Conservation (phyloP, 1,140 invertebrate genomes). For the Ephestia elutella region DNA sequence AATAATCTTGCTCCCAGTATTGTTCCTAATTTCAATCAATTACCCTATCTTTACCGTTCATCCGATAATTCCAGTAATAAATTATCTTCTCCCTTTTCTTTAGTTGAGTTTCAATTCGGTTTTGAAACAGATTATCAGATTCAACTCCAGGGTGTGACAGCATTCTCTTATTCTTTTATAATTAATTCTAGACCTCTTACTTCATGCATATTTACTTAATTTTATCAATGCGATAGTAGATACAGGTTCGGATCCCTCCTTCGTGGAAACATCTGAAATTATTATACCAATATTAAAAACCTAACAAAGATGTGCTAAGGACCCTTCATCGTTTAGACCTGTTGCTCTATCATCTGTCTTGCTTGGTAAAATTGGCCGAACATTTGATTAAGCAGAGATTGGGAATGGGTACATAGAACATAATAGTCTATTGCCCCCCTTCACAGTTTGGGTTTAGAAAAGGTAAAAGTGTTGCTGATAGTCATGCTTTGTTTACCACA, state of each 20-base stretch:
- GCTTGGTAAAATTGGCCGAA: constrained; percentile 2
- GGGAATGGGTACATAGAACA: constrained; percentile 20
- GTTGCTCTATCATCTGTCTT: constrained; percentile 8
- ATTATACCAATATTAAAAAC: constrained; percentile 11
- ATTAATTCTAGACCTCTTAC: constrained; percentile 8
- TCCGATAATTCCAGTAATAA: background rate
- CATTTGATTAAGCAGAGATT: constrained; percentile 15
- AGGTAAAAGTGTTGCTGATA: constrained; percentile 8
- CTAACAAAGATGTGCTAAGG: background rate
- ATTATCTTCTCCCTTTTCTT: constrained; percentile 15
- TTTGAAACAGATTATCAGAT: constrained; percentile 13
- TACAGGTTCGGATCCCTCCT: constrained; percentile 6
- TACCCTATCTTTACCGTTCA: background rate
- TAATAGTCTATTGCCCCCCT: constrained; percentile 9
- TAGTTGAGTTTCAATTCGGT: constrained; percentile 14
- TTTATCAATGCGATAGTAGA: constrained; percentile 9
- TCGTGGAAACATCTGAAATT: constrained; percentile 12
- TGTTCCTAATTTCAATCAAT: constrained; percentile 6
- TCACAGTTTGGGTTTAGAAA: constrained; percentile 16
- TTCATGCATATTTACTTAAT: constrained; percentile 10
- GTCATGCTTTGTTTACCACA: constrained; percentile 2
- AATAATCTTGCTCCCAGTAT: constrained; percentile 13
- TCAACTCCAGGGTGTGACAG: constrained; percentile 16
- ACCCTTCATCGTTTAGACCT: constrained; percentile 7
- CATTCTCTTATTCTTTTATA: constrained; percentile 22